Conservation (phyloP, 2,113 vertebrate species). For the Camelus bactrianus region DNA sequence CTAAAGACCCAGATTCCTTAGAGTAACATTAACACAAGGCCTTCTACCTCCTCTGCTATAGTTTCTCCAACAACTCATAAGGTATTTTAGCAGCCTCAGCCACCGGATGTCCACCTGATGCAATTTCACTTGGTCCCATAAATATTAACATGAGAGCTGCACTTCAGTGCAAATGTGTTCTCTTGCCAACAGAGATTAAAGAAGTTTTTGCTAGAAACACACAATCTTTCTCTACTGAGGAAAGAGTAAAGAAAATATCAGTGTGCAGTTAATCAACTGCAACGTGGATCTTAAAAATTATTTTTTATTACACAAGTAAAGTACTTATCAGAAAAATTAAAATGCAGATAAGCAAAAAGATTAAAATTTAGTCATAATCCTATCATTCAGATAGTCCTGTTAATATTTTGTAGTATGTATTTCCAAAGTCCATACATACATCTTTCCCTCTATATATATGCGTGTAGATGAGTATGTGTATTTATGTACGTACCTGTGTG, state of each 20-base stretch:
- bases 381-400: neutral
- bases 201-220: neutral
- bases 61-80: neutral
- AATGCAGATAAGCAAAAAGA: neutral
- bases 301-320: slow-evolving; percentile 19
- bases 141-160: slow-evolving; percentile 15
- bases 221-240: neutral
- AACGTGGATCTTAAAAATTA: neutral
- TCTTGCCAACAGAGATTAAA: neutral
- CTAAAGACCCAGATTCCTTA: neutral
- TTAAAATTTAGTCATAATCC: neutral
- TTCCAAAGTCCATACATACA: neutral
- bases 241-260: neutral
- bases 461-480: neutral
- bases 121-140: neutral
- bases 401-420: neutral
- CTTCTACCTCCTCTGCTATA: neutral
- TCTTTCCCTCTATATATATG: neutral
- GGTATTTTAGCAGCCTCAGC: neutral
- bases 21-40: slow-evolving; percentile 20
- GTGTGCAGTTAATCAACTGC: neutral
- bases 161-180: neutral
- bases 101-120: neutral
- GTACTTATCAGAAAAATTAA: neutral
- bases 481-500: neutral